Conservation (phyloP, 1,140 invertebrate genomes). For the Eueides isabella region DNA sequence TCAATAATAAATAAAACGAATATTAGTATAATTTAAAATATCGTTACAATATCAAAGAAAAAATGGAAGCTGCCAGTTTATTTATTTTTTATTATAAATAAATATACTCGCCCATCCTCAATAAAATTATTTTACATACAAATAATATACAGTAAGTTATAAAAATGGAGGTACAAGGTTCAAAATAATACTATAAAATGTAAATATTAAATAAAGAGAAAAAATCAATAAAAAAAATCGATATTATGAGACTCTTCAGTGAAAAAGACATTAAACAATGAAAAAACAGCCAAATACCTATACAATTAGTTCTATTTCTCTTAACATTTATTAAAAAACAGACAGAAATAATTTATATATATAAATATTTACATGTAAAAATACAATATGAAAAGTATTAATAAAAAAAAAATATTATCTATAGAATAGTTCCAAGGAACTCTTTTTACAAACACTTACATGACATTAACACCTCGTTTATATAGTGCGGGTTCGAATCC, state of each 20-base stretch:
- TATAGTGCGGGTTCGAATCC: not conserved
- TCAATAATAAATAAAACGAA: not conserved
- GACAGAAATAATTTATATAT: not conserved
- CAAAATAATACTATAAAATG: not conserved
- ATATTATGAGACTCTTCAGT: not conserved
- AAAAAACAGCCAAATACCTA: not conserved
- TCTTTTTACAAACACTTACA: not conserved
- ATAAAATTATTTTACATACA: not conserved
- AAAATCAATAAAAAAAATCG: not conserved
- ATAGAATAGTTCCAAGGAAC: conserved; percentile 1
- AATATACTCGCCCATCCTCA: not conserved
- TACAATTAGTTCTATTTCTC: not conserved
- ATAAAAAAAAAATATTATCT: not conserved
- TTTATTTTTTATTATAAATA: not conserved
- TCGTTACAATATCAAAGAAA: too few species aligned
- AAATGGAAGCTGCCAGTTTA: not conserved
- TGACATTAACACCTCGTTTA: not conserved
- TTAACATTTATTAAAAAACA: not conserved
- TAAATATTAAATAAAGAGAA: not conserved
- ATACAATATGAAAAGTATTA: not conserved
- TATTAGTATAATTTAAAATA: too few species aligned
- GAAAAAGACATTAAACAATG: not conserved
- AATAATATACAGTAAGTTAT: not conserved
- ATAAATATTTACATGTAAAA: not conserved
- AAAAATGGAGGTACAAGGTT: not conserved